Conservation (phyloP, 2,113 vertebrate genomes). For the Protobothrops mucrosquamatus region DNA sequence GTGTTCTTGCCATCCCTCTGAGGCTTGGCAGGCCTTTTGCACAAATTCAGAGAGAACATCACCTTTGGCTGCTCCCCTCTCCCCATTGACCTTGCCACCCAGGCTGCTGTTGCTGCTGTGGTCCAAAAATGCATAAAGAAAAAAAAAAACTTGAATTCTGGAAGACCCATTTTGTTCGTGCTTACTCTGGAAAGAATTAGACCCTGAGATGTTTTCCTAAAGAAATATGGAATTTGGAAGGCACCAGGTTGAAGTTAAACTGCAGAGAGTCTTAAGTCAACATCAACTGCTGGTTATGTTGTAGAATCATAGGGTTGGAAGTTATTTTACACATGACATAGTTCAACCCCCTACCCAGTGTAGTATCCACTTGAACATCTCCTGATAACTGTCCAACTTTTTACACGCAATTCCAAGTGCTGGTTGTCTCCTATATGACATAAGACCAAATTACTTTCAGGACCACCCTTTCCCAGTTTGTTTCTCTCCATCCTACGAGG, state of each 20-base stretch:
- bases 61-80: conserved; percentile 33
- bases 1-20: conserved; percentile 32
- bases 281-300: background rate
- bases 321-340: background rate
- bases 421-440: background rate
- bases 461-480: too few relatives aligned
- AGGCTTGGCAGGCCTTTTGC: conserved; percentile 22
- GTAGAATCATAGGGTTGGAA: background rate
- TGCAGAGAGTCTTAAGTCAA: background rate
- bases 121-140: conserved; percentile 32
- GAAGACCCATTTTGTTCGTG: conserved; percentile 29
- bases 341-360: background rate
- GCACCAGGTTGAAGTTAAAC: background rate
- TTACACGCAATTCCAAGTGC: background rate
- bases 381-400: background rate
- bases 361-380: background rate
- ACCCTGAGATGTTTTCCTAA: conserved; percentile 21
- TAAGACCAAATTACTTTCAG: background rate
- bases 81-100: conserved; percentile 59
- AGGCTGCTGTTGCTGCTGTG: conserved; percentile 44
- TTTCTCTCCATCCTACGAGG: too few relatives aligned
- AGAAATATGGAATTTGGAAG: background rate
- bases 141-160: conserved; percentile 33
- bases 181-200: conserved; percentile 11
- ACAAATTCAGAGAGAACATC: background rate